These are phyloP conservation scores for Mormoops blainvillei DNA, from an alignment of 2,113 vertebrate species.

Conservation along the genomic window DNA sequence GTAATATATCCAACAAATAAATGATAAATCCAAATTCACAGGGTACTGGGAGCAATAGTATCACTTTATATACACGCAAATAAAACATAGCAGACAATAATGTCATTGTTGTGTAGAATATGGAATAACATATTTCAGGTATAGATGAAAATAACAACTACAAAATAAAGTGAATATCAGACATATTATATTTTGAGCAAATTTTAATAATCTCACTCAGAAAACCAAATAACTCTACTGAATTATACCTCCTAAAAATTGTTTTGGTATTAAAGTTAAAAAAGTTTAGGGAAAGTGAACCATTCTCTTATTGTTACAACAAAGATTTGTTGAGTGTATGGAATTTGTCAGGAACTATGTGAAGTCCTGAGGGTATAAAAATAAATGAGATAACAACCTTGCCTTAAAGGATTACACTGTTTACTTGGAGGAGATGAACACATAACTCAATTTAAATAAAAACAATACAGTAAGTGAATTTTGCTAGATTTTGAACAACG, in stretches of 20 bases:
- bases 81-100: not conserved
- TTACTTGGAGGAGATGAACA: not conserved
- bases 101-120: not conserved
- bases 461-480: not conserved
- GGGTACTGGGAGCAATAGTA: not conserved
- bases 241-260: not conserved
- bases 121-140: not conserved
- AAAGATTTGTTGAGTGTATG: not conserved
- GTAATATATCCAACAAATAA: not conserved
- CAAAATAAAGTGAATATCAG: not conserved
- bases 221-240: not conserved
- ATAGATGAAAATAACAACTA: no score
- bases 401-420: not conserved
- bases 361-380: not conserved
- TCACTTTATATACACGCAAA: not conserved
- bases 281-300: not conserved
- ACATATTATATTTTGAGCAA: not conserved
- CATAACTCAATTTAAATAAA: not conserved
- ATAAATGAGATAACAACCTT: not conserved
- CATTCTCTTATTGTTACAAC: not conserved
- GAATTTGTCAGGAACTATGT: not conserved
- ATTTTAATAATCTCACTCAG: not conserved
- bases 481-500: not conserved
- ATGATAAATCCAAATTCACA: not conserved
- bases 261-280: not conserved